These are phyloP conservation scores for Buceros bicornis DNA, from an alignment of 2,797 vertebrate genomes.

Conservation along the genomic window DNA sequence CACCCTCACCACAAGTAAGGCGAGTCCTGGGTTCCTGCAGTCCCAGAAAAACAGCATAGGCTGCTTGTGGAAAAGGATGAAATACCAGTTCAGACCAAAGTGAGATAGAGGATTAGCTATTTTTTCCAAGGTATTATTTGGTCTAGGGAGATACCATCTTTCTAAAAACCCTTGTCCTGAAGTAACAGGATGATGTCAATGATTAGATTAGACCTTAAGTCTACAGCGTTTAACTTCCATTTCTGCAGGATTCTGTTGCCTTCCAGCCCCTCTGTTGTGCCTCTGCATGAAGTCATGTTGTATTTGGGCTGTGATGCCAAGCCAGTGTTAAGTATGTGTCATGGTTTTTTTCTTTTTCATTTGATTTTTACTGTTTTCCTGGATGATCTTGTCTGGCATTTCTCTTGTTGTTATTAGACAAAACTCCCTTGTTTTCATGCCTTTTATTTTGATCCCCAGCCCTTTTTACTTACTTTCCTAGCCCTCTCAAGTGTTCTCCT, in stretches of 20 bases:
- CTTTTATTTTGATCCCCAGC: neutral
- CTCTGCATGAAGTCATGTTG: neutral
- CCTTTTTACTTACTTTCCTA: neutral
- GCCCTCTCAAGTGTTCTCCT: neutral
- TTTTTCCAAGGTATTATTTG: neutral
- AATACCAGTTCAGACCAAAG: neutral
- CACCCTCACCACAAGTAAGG: neutral
- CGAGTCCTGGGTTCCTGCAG: neutral
- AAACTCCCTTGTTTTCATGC: neutral
- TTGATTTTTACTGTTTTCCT: neutral
- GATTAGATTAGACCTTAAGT: neutral
- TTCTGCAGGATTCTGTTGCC: neutral
- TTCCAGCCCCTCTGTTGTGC: neutral
- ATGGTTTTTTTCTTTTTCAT: neutral
- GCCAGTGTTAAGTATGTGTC: accelerated
- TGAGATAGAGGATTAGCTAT: neutral
- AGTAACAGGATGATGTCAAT: neutral
- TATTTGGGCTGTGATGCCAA: neutral
- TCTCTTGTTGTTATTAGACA: neutral
- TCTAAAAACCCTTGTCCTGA: neutral
- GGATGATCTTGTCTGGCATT: neutral
- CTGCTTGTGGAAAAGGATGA: neutral
- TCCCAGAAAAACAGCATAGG: neutral
- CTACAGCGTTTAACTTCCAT: neutral
- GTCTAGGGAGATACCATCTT: neutral